phyloP scores from a whole-genome alignment of 2,888 invertebrate genomes.

The Drosophila macrospina region DNA sequence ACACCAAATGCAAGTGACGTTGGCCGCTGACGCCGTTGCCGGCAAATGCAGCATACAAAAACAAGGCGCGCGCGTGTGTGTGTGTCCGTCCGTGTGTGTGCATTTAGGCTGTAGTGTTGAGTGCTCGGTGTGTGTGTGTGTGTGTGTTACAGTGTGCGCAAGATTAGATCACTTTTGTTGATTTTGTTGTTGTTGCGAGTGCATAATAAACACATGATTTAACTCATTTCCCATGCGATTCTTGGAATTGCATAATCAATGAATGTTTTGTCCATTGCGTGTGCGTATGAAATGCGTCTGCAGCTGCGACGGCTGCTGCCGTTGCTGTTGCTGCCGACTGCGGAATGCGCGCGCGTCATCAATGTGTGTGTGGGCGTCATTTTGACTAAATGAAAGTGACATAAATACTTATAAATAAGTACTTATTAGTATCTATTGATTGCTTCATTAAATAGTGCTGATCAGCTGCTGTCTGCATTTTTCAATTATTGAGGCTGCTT shows the following conservation, averaged over 20 bases:
- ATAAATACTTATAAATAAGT: constrained; percentile 50
- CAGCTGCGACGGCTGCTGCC: constrained; percentile 21
- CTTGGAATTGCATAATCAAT: constrained; percentile 61
- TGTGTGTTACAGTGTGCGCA: constrained; percentile 36
- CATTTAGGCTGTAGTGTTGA: background rate
- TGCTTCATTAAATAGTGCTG: constrained; percentile 20
- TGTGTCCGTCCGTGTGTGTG: constrained; percentile 1
- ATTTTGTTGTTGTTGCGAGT: constrained; percentile 25
- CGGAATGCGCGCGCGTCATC: constrained; percentile 60
- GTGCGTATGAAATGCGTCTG: constrained; percentile 61
- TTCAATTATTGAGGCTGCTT: constrained; percentile 18
- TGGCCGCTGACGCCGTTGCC: constrained; percentile 46
- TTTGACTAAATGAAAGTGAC: constrained; percentile 45
- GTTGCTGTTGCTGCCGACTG: constrained; percentile 27
- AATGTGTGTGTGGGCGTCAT: constrained; percentile 47
- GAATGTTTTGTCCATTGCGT: constrained; percentile 47
- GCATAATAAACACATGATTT: constrained; percentile 15
- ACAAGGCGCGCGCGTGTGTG: constrained; percentile 22
- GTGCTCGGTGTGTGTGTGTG: constrained; percentile 25
- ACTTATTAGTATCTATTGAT: constrained; percentile 34
- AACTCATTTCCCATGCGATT: constrained; percentile 33
- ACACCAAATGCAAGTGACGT: constrained; percentile 14
- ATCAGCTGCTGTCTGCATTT: constrained; percentile 29
- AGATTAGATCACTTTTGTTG: constrained; percentile 61
- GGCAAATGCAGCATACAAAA: constrained; percentile 53